Evolutionary conservation across 2,797 vertebrate species (phyloP), one percentile per base, ranked within the genome.

Genomic region (Hephaestus fuliginosus): DNA sequence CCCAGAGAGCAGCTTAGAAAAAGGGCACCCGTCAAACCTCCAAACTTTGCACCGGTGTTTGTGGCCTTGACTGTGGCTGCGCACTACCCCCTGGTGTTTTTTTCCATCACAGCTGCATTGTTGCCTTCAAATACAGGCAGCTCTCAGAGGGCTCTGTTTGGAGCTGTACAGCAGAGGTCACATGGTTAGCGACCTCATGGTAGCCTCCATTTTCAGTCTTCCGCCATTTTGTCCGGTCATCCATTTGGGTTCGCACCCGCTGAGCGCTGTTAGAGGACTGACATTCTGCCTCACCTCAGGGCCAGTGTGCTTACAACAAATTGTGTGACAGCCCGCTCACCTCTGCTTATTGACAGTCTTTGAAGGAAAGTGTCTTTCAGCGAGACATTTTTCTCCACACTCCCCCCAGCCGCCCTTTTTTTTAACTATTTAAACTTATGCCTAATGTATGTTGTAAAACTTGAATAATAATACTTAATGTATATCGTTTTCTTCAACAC

Each of bases 21-120:
- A 51, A 14, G 18, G 6, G 14, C 63, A 25, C n/a, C 55, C 33
- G 52, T 60, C 57, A 82, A 79, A 70, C 48, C 22, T 66, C 41
- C 14, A 70, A 84, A 76, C 74, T 62, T 81, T 77, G 9, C 55
- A 36, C 4, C 30, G 10, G 28, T 72, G 76, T 76, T 79, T 70
- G 62, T 74, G 58, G 43, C 70, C 72, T 49, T 77, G 48, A 14
- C 30, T 33, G 14, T 33, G 7, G 46, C 51, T 62, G 46, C 20
- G 39, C 11, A 15, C 46, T 8, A 53, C 82, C 86, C 84, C 88
- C 84, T 55, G 86, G 71, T 82, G 87, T 70, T 90, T 33, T 25
- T 92, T 90, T 69, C 82, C 81, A 91, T 89, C 83, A 84, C 70
- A 18, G 75, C 39, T 41, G 75, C 76, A 88, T 89, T 88, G 83